Evolutionary conservation across 2,113 vertebrate species (phyloP).

Genomic region (Cinclus mexicanus): DNA sequence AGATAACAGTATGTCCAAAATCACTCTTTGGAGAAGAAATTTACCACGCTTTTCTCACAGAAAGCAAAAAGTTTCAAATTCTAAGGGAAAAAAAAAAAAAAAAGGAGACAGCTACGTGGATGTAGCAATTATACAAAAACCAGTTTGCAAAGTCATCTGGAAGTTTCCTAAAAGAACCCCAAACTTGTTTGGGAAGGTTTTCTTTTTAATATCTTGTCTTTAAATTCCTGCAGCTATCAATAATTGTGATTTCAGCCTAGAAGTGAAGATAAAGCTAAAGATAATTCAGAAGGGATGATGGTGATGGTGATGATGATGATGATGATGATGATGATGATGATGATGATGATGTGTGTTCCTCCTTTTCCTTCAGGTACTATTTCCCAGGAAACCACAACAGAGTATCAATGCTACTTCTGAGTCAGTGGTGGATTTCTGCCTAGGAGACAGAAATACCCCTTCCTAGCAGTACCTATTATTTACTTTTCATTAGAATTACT

Average conservation of each 20-base stretch:
- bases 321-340: too few relatives aligned
- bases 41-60: background rate
- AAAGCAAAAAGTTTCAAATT: background rate
- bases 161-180: background rate
- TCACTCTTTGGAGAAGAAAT: background rate
- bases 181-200: background rate
- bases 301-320: too few relatives aligned
- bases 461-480: background rate
- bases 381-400: background rate
- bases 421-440: background rate
- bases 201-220: background rate
- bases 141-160: background rate
- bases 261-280: background rate
- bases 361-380: background rate
- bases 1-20: background rate
- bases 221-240: background rate
- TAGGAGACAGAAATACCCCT: background rate
- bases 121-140: fast-evolving
- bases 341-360: background rate
- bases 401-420: background rate
- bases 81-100: background rate
- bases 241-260: background rate
- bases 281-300: background rate
- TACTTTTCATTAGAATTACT: background rate
- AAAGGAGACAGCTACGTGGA: background rate